These are phyloP conservation scores for Noturus placidus DNA, from an alignment of 2,113 vertebrate species.

Conservation along the genomic window DNA sequence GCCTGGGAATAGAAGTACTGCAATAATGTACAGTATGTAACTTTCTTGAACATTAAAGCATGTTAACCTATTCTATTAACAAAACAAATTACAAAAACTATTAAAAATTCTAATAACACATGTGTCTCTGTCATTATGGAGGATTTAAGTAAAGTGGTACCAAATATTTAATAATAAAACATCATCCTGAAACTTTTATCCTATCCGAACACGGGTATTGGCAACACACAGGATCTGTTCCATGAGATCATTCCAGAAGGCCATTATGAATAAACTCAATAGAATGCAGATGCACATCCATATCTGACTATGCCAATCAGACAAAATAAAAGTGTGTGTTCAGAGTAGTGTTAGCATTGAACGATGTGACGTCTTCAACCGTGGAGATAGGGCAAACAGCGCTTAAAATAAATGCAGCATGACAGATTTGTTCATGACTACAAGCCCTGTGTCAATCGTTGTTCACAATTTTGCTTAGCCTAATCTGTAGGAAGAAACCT, in stretches of 20 bases:
- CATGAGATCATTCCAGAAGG: background rate
- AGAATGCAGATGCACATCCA: background rate
- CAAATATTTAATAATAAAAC: background rate
- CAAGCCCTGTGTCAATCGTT: slow-evolving; percentile 33
- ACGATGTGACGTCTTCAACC: slow-evolving; percentile 13
- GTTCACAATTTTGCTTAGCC: slow-evolving; percentile 46
- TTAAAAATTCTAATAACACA: too few relatives aligned
- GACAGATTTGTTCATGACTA: slow-evolving; percentile 34
- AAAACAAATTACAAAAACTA: too few relatives aligned
- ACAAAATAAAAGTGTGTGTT: background rate
- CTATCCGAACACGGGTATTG: background rate
- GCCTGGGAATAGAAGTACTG: too few relatives aligned
- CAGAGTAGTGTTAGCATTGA: slow-evolving; percentile 19
- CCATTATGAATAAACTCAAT: background rate
- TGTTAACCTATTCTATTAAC: too few relatives aligned
- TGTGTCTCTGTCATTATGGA: background rate
- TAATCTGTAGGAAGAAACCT: slow-evolving; percentile 21
- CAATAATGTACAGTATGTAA: too few relatives aligned
- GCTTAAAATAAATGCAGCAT: slow-evolving; percentile 19
- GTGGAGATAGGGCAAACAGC: slow-evolving; percentile 30
- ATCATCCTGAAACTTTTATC: background rate
- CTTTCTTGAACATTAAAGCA: too few relatives aligned
- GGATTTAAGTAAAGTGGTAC: background rate
- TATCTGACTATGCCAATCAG: background rate
- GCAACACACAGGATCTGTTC: background rate